Conservation (phyloP, 2,888 invertebrate species). For the Parasteatoda lunata region DNA sequence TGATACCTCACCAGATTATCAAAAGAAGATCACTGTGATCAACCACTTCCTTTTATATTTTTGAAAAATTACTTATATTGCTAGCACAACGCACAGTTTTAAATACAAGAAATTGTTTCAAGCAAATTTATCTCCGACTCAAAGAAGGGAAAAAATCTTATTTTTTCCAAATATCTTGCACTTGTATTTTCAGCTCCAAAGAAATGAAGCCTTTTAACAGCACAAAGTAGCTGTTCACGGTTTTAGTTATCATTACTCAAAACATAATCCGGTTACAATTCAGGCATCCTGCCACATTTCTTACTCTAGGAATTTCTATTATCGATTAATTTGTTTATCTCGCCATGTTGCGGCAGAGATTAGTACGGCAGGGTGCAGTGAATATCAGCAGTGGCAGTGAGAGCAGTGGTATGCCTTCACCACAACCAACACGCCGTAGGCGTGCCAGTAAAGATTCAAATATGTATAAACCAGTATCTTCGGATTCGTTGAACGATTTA, state of each 20-base stretch:
- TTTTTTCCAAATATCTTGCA: too few species aligned
- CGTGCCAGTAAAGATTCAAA: conserved; percentile 22
- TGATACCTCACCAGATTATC: too few species aligned
- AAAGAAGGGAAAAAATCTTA: too few species aligned
- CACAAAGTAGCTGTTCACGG: conserved; percentile 56
- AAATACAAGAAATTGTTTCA: too few species aligned
- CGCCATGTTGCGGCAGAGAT: conserved; percentile 42
- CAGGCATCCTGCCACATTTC: neutral
- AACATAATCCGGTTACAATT: conserved; percentile 52
- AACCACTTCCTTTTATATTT: too few species aligned
- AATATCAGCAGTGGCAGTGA: conserved; percentile 35
- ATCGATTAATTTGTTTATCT: conserved; percentile 11
- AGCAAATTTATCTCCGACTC: too few species aligned
- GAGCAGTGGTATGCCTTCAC: conserved; percentile 36
- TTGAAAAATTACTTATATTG: too few species aligned
- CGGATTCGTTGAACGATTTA: conserved; percentile 51
- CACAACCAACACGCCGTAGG: conserved; percentile 16
- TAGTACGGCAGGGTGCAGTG: conserved; percentile 58
- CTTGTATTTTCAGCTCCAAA: neutral
- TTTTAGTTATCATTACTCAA: conserved; percentile 45
- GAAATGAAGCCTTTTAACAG: conserved; percentile 26
- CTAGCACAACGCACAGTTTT: too few species aligned
- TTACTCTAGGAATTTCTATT: conserved; percentile 6
- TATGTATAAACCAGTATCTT: conserved; percentile 39
- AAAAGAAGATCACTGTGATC: too few species aligned